These are phyloP conservation scores for Lasioglossum lativentre DNA, from an alignment of 2,888 invertebrate species.

Conservation along the genomic window DNA sequence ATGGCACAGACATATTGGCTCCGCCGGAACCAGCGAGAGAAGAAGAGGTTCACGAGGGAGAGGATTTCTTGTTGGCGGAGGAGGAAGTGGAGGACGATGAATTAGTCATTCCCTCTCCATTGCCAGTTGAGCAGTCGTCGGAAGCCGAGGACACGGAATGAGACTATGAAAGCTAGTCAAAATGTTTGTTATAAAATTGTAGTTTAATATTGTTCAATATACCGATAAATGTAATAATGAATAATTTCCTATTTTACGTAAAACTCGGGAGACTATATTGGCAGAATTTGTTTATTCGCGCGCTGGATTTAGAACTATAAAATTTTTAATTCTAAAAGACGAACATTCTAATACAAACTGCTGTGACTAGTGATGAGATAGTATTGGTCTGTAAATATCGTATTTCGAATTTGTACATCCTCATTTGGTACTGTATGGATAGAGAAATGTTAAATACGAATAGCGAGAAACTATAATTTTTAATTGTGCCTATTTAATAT, in stretches of 20 bases:
- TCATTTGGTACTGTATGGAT: conserved; percentile 33
- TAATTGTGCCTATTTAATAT: conserved; percentile 51
- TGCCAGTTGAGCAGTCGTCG: conserved; percentile 72
- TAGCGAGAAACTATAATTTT: conserved; percentile 42
- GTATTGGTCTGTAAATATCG: conserved; percentile 62
- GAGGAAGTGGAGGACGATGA: conserved; percentile 75
- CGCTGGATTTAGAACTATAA: conserved; percentile 22
- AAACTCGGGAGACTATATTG: conserved; percentile 31
- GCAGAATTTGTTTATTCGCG: conserved; percentile 23
- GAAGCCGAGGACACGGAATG: conserved; percentile 75
- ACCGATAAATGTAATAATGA: conserved; percentile 6
- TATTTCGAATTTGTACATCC: conserved; percentile 42
- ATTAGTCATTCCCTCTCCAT: conserved; percentile 72
- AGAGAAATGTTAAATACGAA: conserved; percentile 45
- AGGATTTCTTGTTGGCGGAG: conserved; percentile 77
- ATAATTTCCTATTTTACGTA: conserved; percentile 40
- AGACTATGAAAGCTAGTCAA: conserved; percentile 65
- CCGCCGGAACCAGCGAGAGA: conserved; percentile 80
- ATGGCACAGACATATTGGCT: conserved; percentile 85
- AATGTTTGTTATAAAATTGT: conserved; percentile 58
- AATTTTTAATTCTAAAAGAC: conserved; percentile 35
- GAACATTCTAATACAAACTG: conserved; percentile 46
- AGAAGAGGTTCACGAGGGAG: conserved; percentile 80
- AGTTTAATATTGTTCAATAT: conserved; percentile 45
- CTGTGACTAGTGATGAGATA: conserved; percentile 59